Evolutionary conservation across 2,888 invertebrate species (phyloP), one percentile per base, ranked within the genome.

Genomic region (Melitaea athalia): DNA sequence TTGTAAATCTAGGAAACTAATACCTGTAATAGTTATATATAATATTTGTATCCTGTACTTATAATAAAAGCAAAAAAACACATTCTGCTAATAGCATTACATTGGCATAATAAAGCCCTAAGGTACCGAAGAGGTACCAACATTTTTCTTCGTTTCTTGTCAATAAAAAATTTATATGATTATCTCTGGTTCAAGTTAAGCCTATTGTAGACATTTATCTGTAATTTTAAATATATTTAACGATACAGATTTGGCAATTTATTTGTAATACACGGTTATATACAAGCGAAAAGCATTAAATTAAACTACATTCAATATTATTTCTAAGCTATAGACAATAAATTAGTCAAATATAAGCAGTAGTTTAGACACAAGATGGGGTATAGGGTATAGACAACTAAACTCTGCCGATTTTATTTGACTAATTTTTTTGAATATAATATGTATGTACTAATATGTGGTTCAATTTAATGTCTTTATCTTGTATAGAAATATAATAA

Each of bases 201-300:
- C 53, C 31, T 55, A 55, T 31, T 55, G 31, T 31, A 55, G 53
- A 49, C 3, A 49, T 5, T 49, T 6, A 3, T 49, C 47, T 49
- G 47, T 49, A 49, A 49, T n/a, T n/a, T 49, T 49, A 49, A 49
- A 49, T n/a, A 14, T 14, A 55, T 55, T 55, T 33, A 53, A 33
- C 12, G 24, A 53, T 33, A 53, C 53, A 53, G 24, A 33, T 55
- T 52, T 52, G 24, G 5, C 2, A 55, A 55, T 12, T 12, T 14
- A 33, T 31, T 5, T 33, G n/a, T 55, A 55, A 55, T 14, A 55
- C 24, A 24, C 24, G 24, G 3, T 24, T 24, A 24, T 24, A 24
- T 24, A 24, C 24, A 24, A 24, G 24, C 24, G 24, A 24, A 3
- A 24, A 24, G 24, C 24, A 24, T 24, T 24, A 3, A 3, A 24